Conservation (phyloP, 1,140 invertebrate species). For the Heliconius melpomene region DNA sequence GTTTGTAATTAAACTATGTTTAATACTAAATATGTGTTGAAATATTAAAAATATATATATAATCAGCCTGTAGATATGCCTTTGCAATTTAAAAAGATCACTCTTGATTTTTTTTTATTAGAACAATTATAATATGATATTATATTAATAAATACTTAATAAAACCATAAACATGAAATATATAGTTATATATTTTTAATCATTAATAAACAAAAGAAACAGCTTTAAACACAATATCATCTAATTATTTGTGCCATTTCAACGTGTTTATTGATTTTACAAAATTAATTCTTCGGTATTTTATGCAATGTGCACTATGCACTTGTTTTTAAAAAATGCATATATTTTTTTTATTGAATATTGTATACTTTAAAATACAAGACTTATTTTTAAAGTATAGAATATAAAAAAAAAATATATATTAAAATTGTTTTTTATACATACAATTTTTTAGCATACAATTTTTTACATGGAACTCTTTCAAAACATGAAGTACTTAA, state of each 20-base stretch:
- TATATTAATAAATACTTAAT: background rate
- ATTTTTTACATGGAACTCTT: background rate
- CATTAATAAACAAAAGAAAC: background rate
- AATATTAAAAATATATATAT: background rate
- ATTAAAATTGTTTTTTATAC: no score
- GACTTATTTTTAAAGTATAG: no score
- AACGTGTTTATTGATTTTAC: background rate
- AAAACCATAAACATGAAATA: background rate
- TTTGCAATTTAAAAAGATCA: background rate
- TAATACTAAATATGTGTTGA: background rate
- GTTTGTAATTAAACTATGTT: no score
- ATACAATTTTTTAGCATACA: background rate
- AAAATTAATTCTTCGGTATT: background rate
- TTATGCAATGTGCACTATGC: background rate
- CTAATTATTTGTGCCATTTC: constrained; percentile 36
- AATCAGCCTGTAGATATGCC: background rate
- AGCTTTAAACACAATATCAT: constrained; percentile 34
- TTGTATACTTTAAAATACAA: no score
- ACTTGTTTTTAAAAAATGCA: no score
- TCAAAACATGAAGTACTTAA: background rate
- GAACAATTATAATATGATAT: background rate
- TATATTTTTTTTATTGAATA: no score
- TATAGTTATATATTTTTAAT: background rate
- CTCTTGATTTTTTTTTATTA: background rate
- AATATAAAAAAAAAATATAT: no score